These are phyloP conservation scores for Bombus waltoni DNA, from an alignment of 1,140 invertebrate species.

Conservation along the genomic window DNA sequence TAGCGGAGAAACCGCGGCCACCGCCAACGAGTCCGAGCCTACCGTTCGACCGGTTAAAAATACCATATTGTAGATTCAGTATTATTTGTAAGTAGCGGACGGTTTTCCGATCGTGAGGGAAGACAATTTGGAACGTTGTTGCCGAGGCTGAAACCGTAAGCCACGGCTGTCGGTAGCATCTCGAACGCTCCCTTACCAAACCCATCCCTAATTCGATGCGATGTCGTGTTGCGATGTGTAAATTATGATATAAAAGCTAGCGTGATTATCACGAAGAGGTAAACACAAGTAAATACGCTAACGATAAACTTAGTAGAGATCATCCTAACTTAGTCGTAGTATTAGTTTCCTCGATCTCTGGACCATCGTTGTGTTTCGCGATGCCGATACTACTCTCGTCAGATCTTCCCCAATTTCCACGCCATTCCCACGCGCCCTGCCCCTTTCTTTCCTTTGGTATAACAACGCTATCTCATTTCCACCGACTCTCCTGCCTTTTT, in stretches of 20 bases:
- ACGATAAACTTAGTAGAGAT: conserved; percentile 51
- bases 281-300: conserved; percentile 56
- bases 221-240: conserved; percentile 56
- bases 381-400: not conserved
- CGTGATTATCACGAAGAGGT: conserved; percentile 40
- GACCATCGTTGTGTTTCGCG: conserved; percentile 62
- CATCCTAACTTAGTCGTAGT: conserved; percentile 57
- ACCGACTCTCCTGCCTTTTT: not conserved
- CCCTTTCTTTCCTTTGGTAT: not conserved
- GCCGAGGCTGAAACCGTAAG: not conserved
- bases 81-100: conserved; percentile 62
- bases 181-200: not conserved
- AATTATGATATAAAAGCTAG: conserved; percentile 62
- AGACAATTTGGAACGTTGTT: not conserved
- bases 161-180: conserved; percentile 1
- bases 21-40: not conserved
- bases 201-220: conserved; percentile 35
- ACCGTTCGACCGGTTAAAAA: conserved; percentile 34
- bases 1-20: not conserved
- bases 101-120: conserved; percentile 23
- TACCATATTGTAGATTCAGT: conserved; percentile 65
- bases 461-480: not conserved
- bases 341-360: conserved; percentile 73
- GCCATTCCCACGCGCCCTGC: not conserved
- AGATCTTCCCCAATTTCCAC: not conserved